Evolutionary conservation across 2,888 invertebrate genomes (phyloP).

Genomic region (Drosophila nr. medialis): DNA sequence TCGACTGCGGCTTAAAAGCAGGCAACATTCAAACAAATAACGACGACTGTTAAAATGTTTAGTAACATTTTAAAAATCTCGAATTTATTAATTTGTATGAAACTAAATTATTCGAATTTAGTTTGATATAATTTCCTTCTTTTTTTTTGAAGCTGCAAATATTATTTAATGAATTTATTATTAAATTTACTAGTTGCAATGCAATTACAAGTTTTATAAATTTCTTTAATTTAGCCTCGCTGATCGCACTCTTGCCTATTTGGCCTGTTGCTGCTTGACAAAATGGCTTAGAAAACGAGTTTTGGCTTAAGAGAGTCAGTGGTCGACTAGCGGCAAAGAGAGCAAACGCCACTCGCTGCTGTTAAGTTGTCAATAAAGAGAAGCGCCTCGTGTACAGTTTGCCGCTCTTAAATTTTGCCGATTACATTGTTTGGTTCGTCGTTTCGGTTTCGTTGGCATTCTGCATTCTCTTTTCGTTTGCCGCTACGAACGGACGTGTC

Average conservation of each 20-base stretch:
- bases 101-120: not conserved
- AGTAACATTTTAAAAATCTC: not conserved
- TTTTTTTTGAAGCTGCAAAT: too few relatives aligned
- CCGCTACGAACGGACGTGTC: constrained; percentile 62
- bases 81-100: not conserved
- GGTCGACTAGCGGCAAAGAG: not conserved
- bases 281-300: constrained; percentile 26
- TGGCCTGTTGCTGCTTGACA: constrained; percentile 37
- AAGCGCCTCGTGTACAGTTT: constrained; percentile 4
- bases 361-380: constrained; percentile 14
- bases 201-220: not conserved
- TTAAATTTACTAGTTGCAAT: not conserved
- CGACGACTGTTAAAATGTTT: constrained; percentile 1
- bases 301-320: constrained; percentile 15
- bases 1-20: constrained; percentile 38
- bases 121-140: not conserved
- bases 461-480: constrained; percentile 64
- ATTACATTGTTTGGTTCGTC: constrained; percentile 28
- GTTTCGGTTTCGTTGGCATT: constrained; percentile 38
- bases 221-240: not conserved
- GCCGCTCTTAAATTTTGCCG: constrained; percentile 14
- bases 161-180: not conserved
- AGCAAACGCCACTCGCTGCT: constrained; percentile 1
- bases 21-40: constrained; percentile 32
- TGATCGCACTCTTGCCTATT: constrained; percentile 21